These are phyloP conservation scores for Bombus superbus DNA, from an alignment of 1,140 invertebrate genomes.

Conservation along the genomic window DNA sequence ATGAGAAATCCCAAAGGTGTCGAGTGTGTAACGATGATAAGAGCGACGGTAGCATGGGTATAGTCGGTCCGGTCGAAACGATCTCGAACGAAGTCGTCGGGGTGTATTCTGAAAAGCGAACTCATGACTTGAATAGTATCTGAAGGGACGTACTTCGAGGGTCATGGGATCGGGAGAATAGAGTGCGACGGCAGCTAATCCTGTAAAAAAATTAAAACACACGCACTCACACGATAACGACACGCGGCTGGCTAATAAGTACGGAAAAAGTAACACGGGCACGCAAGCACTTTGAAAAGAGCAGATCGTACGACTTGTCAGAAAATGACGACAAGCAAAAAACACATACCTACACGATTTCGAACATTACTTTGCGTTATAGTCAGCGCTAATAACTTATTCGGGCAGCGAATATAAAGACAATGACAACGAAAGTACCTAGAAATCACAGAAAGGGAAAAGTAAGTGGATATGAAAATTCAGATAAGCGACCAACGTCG, in stretches of 20 bases:
- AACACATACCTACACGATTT: slow-evolving; percentile 54
- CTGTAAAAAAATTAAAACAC: slow-evolving; percentile 78
- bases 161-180: slow-evolving; percentile 67
- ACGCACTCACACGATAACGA: slow-evolving; percentile 35
- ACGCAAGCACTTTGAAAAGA: not conserved
- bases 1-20: not conserved
- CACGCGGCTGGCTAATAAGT: not conserved
- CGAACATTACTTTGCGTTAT: slow-evolving; percentile 36
- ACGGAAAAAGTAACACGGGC: not conserved
- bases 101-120: slow-evolving; percentile 36
- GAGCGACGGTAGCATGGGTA: not conserved
- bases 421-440: slow-evolving; percentile 60
- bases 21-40: not conserved
- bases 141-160: slow-evolving; percentile 36
- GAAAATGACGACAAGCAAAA: slow-evolving; percentile 4
- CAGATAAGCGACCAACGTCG: not conserved
- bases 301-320: not conserved
- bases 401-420: slow-evolving; percentile 43
- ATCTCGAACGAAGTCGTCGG: slow-evolving; percentile 16
- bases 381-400: slow-evolving; percentile 46
- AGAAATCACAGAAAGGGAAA: slow-evolving; percentile 58
- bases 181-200: slow-evolving; percentile 82
- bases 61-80: not conserved
- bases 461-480: slow-evolving; percentile 22
- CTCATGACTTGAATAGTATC: slow-evolving; percentile 12